These are phyloP conservation scores for Apodemia mormo DNA, from an alignment of 2,888 invertebrate genomes.

Conservation along the genomic window DNA sequence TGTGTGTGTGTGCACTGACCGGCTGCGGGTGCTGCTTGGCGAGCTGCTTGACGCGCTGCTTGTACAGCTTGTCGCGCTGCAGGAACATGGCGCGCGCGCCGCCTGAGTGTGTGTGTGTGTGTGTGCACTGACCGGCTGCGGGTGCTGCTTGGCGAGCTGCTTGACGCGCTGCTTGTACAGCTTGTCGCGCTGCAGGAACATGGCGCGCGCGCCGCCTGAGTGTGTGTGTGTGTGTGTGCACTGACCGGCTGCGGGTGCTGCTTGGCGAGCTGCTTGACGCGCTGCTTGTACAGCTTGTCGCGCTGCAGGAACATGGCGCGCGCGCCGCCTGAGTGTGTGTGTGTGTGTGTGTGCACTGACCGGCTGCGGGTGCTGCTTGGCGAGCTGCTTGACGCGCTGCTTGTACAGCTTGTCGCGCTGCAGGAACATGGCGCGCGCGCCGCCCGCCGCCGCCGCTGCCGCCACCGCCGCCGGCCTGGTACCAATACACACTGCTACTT, in stretches of 20 bases:
- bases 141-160: constrained; percentile 67
- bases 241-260: too few species aligned
- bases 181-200: constrained; percentile 74
- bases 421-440: constrained; percentile 63
- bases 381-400: constrained; percentile 69
- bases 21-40: constrained; percentile 70
- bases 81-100: constrained; percentile 64
- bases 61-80: constrained; percentile 74
- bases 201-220: constrained; percentile 55
- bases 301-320: too few species aligned
- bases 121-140: constrained; percentile 59
- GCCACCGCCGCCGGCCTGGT: constrained; percentile 63
- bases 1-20: constrained; percentile 44
- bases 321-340: not conserved
- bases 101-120: constrained; percentile 34
- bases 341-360: constrained; percentile 44
- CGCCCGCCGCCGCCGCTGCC: constrained; percentile 58
- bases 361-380: constrained; percentile 69
- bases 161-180: constrained; percentile 73
- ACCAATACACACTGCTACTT: not conserved
- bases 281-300: too few species aligned
- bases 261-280: too few species aligned
- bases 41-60: constrained; percentile 70
- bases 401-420: constrained; percentile 76
- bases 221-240: too few species aligned